These are phyloP conservation scores for Aphelenchoides besseyi DNA, from an alignment of 1,140 invertebrate species.

Conservation along the genomic window DNA sequence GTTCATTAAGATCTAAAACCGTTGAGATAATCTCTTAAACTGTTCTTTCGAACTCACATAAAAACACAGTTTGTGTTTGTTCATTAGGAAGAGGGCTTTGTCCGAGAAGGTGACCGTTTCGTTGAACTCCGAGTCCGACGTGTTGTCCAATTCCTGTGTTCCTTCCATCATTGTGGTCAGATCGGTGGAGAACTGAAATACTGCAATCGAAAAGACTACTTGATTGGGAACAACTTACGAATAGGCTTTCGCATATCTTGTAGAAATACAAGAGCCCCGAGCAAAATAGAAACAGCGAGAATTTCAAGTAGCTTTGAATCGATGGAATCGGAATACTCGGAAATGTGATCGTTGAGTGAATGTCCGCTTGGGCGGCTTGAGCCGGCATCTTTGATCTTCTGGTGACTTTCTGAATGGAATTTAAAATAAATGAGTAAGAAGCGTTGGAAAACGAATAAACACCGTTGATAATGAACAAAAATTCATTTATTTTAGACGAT, in stretches of 20 bases:
- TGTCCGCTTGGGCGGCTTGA: not conserved
- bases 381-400: not conserved
- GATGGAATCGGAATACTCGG: constrained; percentile 27
- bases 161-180: constrained; percentile 5
- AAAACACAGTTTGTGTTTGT: constrained; percentile 25
- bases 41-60: constrained; percentile 26
- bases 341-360: not conserved
- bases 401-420: not conserved
- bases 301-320: constrained; percentile 28
- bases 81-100: constrained; percentile 28
- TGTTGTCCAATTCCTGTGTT: not conserved
- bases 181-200: constrained; percentile 10
- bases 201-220: not conserved
- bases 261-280: constrained; percentile 27
- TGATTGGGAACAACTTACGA: constrained; percentile 4
- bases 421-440: too few species aligned
- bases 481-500: too few species aligned
- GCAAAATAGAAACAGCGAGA: constrained; percentile 24
- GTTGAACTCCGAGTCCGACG: not conserved
- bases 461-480: too few species aligned
- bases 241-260: constrained; percentile 17
- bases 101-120: constrained; percentile 12
- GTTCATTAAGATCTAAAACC: constrained; percentile 42
- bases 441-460: too few species aligned
- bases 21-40: constrained; percentile 14